A percentile compares a stretch with the other conserved stretches of the same genome.
Conservation (phyloP, 92 coral and sea anemone species). For the Heteractis magnifica region DNA sequence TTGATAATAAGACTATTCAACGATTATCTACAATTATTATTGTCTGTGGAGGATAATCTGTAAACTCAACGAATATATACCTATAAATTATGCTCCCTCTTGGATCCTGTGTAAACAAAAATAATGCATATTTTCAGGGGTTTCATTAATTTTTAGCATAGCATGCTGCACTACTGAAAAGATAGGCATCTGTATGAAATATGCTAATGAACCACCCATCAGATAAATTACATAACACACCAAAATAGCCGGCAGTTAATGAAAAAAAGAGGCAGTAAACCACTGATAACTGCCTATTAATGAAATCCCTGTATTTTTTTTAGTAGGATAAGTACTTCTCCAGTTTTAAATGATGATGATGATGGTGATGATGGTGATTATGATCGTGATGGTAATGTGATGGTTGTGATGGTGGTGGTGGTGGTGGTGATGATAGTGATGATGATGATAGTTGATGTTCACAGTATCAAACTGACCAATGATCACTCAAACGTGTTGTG, state of each 20-base stretch:
- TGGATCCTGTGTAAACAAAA: constrained; percentile 61
- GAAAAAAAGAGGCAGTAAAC: too few relatives aligned
- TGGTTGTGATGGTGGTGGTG: too few relatives aligned
- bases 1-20: constrained; percentile 19
- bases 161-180: too few relatives aligned
- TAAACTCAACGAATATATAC: constrained; percentile 81
- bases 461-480: neutral
- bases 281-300: too few relatives aligned
- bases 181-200: too few relatives aligned
- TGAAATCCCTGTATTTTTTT: too few relatives aligned
- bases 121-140: neutral
- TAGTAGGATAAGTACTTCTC: too few relatives aligned
- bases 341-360: neutral
- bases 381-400: neutral
- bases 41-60: constrained; percentile 78
- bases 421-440: too few relatives aligned
- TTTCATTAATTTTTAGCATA: too few relatives aligned
- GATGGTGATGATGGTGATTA: neutral
- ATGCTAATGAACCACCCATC: too few relatives aligned
- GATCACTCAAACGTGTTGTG: neutral
- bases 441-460: neutral
- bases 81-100: constrained; percentile 80
- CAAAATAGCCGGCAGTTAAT: too few relatives aligned
- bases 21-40: constrained; percentile 90
- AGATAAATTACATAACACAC: too few relatives aligned